Evolutionary conservation across 1,140 invertebrate species (phyloP).

Genomic region (Spodoptera frugiperda): DNA sequence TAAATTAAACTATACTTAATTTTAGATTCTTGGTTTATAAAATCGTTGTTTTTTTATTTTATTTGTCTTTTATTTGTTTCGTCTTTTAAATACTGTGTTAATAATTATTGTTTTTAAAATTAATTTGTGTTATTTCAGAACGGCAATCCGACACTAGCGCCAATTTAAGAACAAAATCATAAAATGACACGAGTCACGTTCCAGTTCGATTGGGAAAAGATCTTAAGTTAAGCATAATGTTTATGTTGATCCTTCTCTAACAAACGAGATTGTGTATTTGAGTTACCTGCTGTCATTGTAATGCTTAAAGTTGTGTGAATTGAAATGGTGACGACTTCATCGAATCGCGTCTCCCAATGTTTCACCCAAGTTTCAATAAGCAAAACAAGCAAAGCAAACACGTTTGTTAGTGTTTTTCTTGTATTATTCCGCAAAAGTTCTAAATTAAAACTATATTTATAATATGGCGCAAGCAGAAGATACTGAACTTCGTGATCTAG

Average conservation of each 20-base stretch:
- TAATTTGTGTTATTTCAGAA: too few species aligned
- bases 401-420: neutral
- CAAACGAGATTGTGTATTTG: neutral
- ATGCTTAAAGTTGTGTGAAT: neutral
- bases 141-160: too few species aligned
- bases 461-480: constrained; percentile 84
- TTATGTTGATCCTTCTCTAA: neutral
- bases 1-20: too few species aligned
- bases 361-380: neutral
- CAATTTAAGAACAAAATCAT: too few species aligned
- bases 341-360: constrained; percentile 1
- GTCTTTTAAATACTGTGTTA: too few species aligned
- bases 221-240: neutral
- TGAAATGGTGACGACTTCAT: neutral
- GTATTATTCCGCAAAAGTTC: neutral
- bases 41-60: too few species aligned
- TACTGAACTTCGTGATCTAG: constrained; percentile 81
- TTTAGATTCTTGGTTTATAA: too few species aligned
- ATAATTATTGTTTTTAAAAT: too few species aligned
- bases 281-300: neutral
- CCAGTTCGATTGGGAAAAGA: too few species aligned
- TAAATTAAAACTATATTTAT: constrained; percentile 1
- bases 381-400: constrained; percentile 18
- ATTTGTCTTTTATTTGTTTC: too few species aligned
- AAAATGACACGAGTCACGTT: too few species aligned